phyloP scores from a whole-genome alignment of 2,113 vertebrate genomes.

The Tyto alba region DNA sequence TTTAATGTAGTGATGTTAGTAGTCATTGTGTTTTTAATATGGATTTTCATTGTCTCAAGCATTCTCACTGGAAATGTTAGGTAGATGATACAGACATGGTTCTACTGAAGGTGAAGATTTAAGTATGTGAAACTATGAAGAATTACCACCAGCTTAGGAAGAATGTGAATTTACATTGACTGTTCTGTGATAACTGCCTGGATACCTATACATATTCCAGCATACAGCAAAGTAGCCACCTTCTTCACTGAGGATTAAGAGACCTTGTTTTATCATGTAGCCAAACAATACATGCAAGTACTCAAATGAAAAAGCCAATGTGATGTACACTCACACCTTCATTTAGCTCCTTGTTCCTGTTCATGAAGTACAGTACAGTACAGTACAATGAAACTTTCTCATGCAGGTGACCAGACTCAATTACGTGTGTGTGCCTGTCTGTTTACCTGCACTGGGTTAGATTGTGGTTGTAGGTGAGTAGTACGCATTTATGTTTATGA shows the following conservation, averaged over 20 bases:
- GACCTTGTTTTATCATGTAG: background rate
- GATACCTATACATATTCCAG: background rate
- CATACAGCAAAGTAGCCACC: background rate
- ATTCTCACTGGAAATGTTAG: background rate
- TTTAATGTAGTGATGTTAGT: background rate
- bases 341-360: background rate
- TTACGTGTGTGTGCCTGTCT: background rate
- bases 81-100: background rate
- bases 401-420: accelerated
- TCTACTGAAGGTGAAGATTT: background rate
- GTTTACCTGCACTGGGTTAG: background rate
- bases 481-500: accelerated
- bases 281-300: background rate
- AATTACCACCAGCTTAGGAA: background rate
- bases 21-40: background rate
- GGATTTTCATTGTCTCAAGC: background rate
- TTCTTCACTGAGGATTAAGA: background rate
- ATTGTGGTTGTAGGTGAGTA: background rate
- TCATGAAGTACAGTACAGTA: too few relatives aligned
- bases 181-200: background rate
- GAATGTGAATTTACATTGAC: background rate
- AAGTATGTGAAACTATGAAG: background rate
- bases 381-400: background rate
- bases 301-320: background rate
- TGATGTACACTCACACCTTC: background rate